These are phyloP conservation scores for Scyliorhinus canicula DNA, from an alignment of 2,797 vertebrate genomes.

Conservation along the genomic window DNA sequence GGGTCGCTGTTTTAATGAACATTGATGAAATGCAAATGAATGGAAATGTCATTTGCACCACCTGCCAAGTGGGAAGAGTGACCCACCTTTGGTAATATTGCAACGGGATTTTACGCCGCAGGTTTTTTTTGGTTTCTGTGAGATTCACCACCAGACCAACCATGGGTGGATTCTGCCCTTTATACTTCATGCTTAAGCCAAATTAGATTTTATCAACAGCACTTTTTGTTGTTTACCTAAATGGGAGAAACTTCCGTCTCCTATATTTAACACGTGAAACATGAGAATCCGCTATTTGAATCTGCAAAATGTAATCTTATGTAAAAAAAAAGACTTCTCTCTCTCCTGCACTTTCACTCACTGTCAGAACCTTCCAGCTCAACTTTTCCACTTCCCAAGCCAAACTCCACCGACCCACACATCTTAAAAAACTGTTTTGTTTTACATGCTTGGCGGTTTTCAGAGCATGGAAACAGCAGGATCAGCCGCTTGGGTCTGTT, in stretches of 20 bases:
- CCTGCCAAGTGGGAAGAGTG: too few relatives aligned
- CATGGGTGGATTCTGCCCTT: not conserved
- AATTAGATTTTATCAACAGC: not conserved
- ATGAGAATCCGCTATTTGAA: not conserved
- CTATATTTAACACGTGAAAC: not conserved
- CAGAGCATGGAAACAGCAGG: not conserved
- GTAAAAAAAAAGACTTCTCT: not conserved
- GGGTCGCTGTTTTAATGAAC: too few relatives aligned
- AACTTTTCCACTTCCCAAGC: not conserved
- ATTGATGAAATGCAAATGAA: too few relatives aligned
- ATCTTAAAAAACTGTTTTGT: not conserved
- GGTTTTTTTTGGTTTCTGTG: too few relatives aligned
- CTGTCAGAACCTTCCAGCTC: not conserved
- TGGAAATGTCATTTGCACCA: too few relatives aligned
- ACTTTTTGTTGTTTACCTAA: not conserved
- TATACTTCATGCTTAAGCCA: not conserved
- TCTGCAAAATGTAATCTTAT: not conserved
- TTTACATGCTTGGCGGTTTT: not conserved
- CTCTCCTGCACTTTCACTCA: not conserved
- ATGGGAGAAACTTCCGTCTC: not conserved
- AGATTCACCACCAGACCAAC: too few relatives aligned
- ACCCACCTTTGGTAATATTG: too few relatives aligned
- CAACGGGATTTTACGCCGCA: too few relatives aligned
- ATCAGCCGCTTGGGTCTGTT: not conserved
- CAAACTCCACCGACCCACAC: not conserved